Conservation (phyloP, 1,140 invertebrate genomes). For the Drosophila trapezifrons region DNA sequence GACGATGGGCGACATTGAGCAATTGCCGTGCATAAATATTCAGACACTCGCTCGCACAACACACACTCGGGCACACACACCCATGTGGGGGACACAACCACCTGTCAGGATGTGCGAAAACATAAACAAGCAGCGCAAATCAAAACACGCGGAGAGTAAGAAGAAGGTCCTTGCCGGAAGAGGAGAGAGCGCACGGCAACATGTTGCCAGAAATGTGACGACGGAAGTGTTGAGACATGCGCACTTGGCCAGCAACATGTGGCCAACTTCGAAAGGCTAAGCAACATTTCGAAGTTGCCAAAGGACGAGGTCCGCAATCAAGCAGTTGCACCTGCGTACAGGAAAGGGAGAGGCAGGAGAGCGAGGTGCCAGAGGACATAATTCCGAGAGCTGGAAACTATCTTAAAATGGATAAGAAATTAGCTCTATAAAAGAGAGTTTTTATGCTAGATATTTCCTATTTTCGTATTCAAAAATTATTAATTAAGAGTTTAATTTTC, state of each 20-base stretch:
- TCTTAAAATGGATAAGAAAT: too few species aligned
- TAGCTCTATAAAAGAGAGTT: too few species aligned
- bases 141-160: constrained; percentile 57
- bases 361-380: too few species aligned
- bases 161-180: background rate
- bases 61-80: constrained; percentile 5
- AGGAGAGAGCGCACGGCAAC: background rate
- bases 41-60: constrained; percentile 29
- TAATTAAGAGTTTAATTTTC: too few species aligned
- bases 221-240: constrained; percentile 23
- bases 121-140: constrained; percentile 70
- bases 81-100: constrained; percentile 34
- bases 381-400: too few species aligned
- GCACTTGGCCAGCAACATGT: constrained; percentile 38
- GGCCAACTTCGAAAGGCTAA: constrained; percentile 34
- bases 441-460: too few species aligned
- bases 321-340: constrained; percentile 54
- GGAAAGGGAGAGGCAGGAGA: background rate
- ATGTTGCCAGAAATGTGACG: constrained; percentile 33
- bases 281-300: constrained; percentile 37
- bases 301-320: background rate
- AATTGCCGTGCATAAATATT: constrained; percentile 77
- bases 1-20: constrained; percentile 68
- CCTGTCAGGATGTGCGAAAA: constrained; percentile 59
- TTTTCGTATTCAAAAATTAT: too few species aligned